These are phyloP conservation scores for Haemorhous mexicanus DNA, from an alignment of 2,113 vertebrate species.

Conservation along the genomic window DNA sequence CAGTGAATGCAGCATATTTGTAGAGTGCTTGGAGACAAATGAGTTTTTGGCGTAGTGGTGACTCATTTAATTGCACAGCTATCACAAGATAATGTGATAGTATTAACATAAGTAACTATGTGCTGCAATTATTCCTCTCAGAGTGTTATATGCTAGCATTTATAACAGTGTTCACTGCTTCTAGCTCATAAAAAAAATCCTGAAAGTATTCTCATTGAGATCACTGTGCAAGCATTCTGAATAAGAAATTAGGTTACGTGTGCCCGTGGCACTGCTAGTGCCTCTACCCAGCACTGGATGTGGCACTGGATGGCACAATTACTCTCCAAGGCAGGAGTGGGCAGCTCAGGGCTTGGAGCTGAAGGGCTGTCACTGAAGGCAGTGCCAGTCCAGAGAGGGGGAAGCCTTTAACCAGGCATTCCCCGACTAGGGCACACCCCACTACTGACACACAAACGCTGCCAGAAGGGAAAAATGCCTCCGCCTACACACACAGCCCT, in stretches of 20 bases:
- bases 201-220: slow-evolving; percentile 12
- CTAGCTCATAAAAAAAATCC: slow-evolving; percentile 27
- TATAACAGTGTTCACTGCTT: slow-evolving; percentile 13
- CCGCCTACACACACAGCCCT: background rate
- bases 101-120: slow-evolving; percentile 61
- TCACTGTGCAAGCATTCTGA: background rate
- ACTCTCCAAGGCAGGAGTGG: background rate
- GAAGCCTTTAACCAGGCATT: background rate
- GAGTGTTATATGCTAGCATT: background rate
- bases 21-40: slow-evolving; percentile 53
- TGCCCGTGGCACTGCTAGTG: background rate
- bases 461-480: background rate
- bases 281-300: background rate
- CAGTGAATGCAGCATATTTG: slow-evolving; percentile 32
- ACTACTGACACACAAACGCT: background rate
- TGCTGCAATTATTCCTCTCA: slow-evolving; percentile 47
- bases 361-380: background rate
- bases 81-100: slow-evolving; percentile 62
- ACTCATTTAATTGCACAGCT: slow-evolving; percentile 63
- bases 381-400: background rate
- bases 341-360: background rate
- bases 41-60: slow-evolving; percentile 37
- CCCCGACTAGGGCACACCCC: background rate
- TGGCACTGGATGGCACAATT: background rate
- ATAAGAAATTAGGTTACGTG: background rate